Percentiles rank a stretch among this genome's conserved stretches.
These are phyloP conservation scores for Sylvilagus floridanus DNA, from an alignment of 2,797 vertebrate genomes.

Conservation along the genomic window DNA sequence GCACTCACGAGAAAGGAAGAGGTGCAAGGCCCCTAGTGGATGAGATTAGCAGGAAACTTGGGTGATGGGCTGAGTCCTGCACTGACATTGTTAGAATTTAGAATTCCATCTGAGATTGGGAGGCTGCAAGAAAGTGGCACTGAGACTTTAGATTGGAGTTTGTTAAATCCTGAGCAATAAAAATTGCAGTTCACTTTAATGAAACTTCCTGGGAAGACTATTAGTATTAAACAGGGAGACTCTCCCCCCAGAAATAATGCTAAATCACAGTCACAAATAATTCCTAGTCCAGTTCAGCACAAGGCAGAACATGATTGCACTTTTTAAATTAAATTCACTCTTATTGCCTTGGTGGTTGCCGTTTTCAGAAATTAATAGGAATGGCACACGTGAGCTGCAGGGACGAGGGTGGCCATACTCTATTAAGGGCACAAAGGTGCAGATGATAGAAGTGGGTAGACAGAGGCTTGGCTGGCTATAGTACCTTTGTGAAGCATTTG, in stretches of 20 bases:
- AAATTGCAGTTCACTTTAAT: slow-evolving; percentile 87
- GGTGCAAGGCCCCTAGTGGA: slow-evolving; percentile 59
- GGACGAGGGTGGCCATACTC: not conserved
- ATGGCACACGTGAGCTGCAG: not conserved
- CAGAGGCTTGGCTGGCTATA: not conserved
- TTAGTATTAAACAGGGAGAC: slow-evolving; percentile 85
- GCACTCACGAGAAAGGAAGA: slow-evolving; percentile 66
- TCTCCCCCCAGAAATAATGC: slow-evolving; percentile 79
- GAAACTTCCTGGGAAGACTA: slow-evolving; percentile 86
- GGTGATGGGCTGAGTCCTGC: slow-evolving; percentile 54
- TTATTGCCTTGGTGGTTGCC: slow-evolving; percentile 70
- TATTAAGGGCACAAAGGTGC: not conserved
- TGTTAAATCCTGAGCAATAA: slow-evolving; percentile 86
- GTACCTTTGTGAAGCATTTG: not conserved
- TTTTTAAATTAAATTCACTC: slow-evolving; percentile 83
- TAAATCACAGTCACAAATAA: slow-evolving; percentile 82
- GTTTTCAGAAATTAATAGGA: slow-evolving; percentile 77
- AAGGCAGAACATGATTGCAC: slow-evolving; percentile 76
- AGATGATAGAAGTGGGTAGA: not conserved
- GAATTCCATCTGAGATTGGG: slow-evolving; percentile 76
- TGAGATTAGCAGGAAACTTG: slow-evolving; percentile 71
- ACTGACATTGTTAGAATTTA: slow-evolving; percentile 70
- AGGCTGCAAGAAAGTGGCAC: slow-evolving; percentile 80
- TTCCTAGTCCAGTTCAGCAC: slow-evolving; percentile 69
- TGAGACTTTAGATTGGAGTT: slow-evolving; percentile 82